Evolutionary conservation across 2,888 invertebrate genomes (phyloP), one percentile per base, ranked within the genome.

Genomic region (Amphimallon solstitiale): DNA sequence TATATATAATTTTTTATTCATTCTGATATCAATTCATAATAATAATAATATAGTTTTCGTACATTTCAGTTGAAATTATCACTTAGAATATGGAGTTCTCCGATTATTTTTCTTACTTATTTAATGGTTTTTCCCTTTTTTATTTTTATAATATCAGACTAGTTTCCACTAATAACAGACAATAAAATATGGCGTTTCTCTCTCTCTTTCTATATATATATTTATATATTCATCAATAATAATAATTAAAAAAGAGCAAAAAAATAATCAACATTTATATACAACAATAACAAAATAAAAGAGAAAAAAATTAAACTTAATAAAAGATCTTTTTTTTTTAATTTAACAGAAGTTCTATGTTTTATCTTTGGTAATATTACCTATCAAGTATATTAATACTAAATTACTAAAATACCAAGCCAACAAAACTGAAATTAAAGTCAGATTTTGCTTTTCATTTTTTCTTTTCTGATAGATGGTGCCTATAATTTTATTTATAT

Each of bases 111-210:
- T n/a, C n/a, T n/a, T n/a, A n/a, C n/a, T n/a, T n/a, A n/a, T n/a
- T n/a, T n/a, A n/a, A n/a, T n/a, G n/a, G n/a, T n/a, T n/a, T n/a
- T n/a, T n/a, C n/a, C n/a, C n/a, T n/a, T 43, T 29, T 43, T 17
- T 46, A 60, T 48, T 40, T 19, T 54, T 35, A 40, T 64, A 64
- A 64, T 64, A 64, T 64, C 64, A 56, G 64, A 64, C 64, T 64
- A 64, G 64, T 64, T 56, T 45, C 37, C 46, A 59, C 64, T 64
- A 64, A 48, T 52, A 48, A 46, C 34, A 64, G 54, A 64, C 54
- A 37, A 54, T 54, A 64, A 64, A 56, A 64, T 35, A 54, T 46
- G 54, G 46, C 46, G 12, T 14, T 29, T 29, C 23, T 14, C 52
- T 34, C 12, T 35, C n/a, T 46, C 14, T 35, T 38, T 51, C 17